A percentile compares a stretch with the other conserved stretches of the same genome.
phyloP scores from a whole-genome alignment of 2,113 vertebrate species.

The Verasper variegatus region DNA sequence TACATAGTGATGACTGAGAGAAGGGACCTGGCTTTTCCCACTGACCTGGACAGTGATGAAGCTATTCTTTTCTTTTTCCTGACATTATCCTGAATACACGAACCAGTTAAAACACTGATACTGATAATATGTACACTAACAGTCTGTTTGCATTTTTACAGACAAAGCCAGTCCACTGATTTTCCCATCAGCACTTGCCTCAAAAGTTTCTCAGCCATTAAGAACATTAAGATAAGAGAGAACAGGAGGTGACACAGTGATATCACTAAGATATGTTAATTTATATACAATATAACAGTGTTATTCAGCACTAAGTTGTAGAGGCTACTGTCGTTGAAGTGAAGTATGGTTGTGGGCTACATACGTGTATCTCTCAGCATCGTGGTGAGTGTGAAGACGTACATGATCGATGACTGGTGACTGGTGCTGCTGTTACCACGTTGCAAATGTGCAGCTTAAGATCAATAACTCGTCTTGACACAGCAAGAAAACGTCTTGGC shows the following conservation, averaged over 20 bases:
- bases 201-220: slow-evolving; percentile 36
- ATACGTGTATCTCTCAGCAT: slow-evolving; percentile 27
- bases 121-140: slow-evolving; percentile 42
- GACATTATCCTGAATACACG: slow-evolving; percentile 30
- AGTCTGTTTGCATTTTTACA: slow-evolving; percentile 22
- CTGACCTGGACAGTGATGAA: slow-evolving; percentile 28
- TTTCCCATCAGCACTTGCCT: slow-evolving; percentile 22
- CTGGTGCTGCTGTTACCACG: slow-evolving; percentile 43
- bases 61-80: slow-evolving; percentile 5
- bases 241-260: slow-evolving; percentile 22
- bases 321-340: slow-evolving; percentile 53
- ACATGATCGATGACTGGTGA: slow-evolving; percentile 39
- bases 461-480: slow-evolving; percentile 14
- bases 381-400: slow-evolving; percentile 43
- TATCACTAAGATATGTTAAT: slow-evolving; percentile 24
- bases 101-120: slow-evolving; percentile 24
- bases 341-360: slow-evolving; percentile 29
- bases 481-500: slow-evolving; percentile 9
- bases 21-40: slow-evolving; percentile 37
- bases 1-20: slow-evolving; percentile 3
- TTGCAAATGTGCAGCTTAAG: slow-evolving; percentile 36
- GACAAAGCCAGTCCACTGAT: background rate
- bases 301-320: slow-evolving; percentile 55
- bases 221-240: slow-evolving; percentile 23
- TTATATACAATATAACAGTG: slow-evolving; percentile 49